Conservation (phyloP, 2,113 vertebrate species). For the Mohoua ochrocephala region DNA sequence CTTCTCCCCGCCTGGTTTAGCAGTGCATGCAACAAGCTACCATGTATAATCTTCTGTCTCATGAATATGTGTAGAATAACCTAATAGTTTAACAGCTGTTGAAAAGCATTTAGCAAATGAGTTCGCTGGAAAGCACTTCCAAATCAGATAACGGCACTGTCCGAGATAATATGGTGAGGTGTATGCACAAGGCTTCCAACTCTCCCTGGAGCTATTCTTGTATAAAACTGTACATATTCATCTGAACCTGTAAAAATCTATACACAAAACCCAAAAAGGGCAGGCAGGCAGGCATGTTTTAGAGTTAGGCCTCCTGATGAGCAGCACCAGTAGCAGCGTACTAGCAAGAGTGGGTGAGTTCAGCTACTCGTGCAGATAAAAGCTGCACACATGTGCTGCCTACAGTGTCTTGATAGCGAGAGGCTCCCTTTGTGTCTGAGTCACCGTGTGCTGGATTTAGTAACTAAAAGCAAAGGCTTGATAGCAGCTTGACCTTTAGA, state of each 20-base stretch:
- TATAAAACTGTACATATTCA: not conserved
- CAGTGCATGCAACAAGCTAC: not conserved
- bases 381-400: not conserved
- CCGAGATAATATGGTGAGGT: not conserved
- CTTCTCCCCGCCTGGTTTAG: not conserved
- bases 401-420: not conserved
- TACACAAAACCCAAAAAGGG: not conserved
- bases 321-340: not conserved
- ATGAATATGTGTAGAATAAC: not conserved
- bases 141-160: constrained; percentile 12
- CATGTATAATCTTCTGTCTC: not conserved
- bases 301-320: not conserved
- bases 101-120: constrained; percentile 44
- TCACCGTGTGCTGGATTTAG: not conserved
- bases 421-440: not conserved
- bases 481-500: not conserved
- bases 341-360: not conserved
- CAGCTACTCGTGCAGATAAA: not conserved
- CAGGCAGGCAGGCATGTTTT: not conserved
- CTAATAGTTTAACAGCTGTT: constrained; percentile 31
- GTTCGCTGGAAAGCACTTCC: not conserved
- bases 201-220: not conserved
- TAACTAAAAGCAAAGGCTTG: not conserved
- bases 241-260: not conserved
- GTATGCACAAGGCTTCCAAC: not conserved